phyloP scores from a whole-genome alignment of 2,113 vertebrate species.

The Gymnogyps californianus region DNA sequence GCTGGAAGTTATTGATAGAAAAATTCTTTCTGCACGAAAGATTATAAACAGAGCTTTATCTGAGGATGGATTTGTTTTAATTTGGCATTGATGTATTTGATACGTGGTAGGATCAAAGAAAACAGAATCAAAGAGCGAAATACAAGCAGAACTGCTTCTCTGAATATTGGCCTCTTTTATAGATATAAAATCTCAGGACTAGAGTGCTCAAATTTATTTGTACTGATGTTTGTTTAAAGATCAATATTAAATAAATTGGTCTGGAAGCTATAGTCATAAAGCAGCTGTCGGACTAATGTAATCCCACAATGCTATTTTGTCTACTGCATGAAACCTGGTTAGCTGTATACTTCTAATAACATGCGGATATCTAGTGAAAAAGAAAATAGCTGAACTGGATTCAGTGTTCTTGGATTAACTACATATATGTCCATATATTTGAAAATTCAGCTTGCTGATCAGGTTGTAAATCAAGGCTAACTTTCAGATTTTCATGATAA shows the following conservation, averaged over 20 bases:
- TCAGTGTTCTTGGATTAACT: conserved; percentile 65
- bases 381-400: conserved; percentile 80
- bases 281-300: conserved; percentile 86
- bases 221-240: conserved; percentile 90
- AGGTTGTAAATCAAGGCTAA: background rate
- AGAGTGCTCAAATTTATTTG: conserved; percentile 85
- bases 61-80: conserved; percentile 84
- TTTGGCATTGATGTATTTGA: conserved; percentile 83
- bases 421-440: background rate
- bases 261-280: conserved; percentile 88
- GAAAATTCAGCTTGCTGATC: background rate
- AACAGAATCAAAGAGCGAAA: conserved; percentile 81
- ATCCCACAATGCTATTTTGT: conserved; percentile 88
- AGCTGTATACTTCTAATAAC: conserved; percentile 80
- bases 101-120: conserved; percentile 83
- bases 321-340: conserved; percentile 85
- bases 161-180: conserved; percentile 78
- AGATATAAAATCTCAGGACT: conserved; percentile 79
- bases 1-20: conserved; percentile 82
- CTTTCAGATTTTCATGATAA: background rate
- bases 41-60: conserved; percentile 79
- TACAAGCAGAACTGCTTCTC: conserved; percentile 73
- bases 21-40: conserved; percentile 77
- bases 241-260: conserved; percentile 92
- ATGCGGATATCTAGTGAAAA: conserved; percentile 72